These are phyloP conservation scores for Laodelphax striatellus DNA, from an alignment of 1,140 invertebrate species.

Conservation along the genomic window DNA sequence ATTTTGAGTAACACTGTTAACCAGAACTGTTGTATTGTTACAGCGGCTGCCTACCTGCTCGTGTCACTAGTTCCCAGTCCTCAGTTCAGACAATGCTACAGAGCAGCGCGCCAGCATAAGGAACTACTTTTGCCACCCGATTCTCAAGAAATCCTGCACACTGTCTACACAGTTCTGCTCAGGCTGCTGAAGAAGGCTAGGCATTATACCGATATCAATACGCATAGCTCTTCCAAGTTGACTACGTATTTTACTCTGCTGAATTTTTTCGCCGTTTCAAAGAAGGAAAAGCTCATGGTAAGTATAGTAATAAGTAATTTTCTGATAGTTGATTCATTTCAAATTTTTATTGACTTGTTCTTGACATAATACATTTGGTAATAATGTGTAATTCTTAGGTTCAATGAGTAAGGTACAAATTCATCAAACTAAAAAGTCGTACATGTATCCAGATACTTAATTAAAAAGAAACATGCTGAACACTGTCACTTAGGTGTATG, in stretches of 20 bases:
- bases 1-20: too few species aligned
- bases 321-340: background rate
- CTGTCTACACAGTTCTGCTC: conserved; percentile 56
- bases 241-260: conserved; percentile 84
- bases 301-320: conserved; percentile 28
- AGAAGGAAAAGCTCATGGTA: conserved; percentile 86
- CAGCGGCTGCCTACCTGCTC: conserved; percentile 72
- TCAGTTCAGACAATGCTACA: conserved; percentile 76
- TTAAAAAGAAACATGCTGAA: too few species aligned
- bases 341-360: background rate
- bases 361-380: too few species aligned
- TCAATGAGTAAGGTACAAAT: too few species aligned
- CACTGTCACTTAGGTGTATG: too few species aligned
- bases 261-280: conserved; percentile 79
- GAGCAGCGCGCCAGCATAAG: conserved; percentile 41
- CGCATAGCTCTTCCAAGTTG: conserved; percentile 81
- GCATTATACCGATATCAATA: conserved; percentile 71
- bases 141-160: conserved; percentile 67
- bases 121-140: conserved; percentile 48
- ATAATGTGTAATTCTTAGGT: too few species aligned
- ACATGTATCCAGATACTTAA: too few species aligned
- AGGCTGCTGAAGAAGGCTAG: conserved; percentile 66
- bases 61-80: conserved; percentile 79
- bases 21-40: conserved; percentile 22
- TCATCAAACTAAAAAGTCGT: too few species aligned